phyloP scores from a whole-genome alignment of 2,888 invertebrate species.

The Andricus quercusramuli region DNA sequence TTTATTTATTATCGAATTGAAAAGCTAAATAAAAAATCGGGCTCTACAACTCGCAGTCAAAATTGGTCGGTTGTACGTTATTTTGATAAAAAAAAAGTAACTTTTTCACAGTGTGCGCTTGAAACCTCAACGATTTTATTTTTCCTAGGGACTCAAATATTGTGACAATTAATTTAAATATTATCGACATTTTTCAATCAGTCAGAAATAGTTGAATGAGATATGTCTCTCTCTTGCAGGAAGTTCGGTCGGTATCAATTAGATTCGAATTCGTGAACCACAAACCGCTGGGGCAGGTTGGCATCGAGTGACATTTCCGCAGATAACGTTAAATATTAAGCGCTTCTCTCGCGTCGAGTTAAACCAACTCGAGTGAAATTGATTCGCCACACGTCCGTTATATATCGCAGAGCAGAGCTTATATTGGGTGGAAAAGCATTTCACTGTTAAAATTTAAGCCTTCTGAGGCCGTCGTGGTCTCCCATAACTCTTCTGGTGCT shows the following conservation, averaged over 20 bases:
- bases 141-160: too few relatives aligned
- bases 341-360: constrained; percentile 52
- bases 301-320: constrained; percentile 35
- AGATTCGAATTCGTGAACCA: constrained; percentile 29
- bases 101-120: too few relatives aligned
- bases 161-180: too few relatives aligned
- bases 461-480: constrained; percentile 50
- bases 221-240: constrained; percentile 2
- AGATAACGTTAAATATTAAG: constrained; percentile 62
- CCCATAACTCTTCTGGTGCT: constrained; percentile 39
- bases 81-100: too few relatives aligned
- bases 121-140: too few relatives aligned
- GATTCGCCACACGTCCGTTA: constrained; percentile 61
- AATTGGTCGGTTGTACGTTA: too few relatives aligned
- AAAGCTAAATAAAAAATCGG: too few relatives aligned
- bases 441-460: constrained; percentile 63
- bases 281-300: constrained; percentile 19
- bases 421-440: constrained; percentile 60
- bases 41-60: too few relatives aligned
- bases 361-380: constrained; percentile 61
- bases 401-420: constrained; percentile 48
- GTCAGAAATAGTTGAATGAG: neutral
- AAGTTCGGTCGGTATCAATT: constrained; percentile 31
- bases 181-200: neutral
- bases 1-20: too few relatives aligned